These are phyloP conservation scores for Phalacrocorax brasilianus DNA, from an alignment of 2,113 vertebrate genomes.

Conservation along the genomic window DNA sequence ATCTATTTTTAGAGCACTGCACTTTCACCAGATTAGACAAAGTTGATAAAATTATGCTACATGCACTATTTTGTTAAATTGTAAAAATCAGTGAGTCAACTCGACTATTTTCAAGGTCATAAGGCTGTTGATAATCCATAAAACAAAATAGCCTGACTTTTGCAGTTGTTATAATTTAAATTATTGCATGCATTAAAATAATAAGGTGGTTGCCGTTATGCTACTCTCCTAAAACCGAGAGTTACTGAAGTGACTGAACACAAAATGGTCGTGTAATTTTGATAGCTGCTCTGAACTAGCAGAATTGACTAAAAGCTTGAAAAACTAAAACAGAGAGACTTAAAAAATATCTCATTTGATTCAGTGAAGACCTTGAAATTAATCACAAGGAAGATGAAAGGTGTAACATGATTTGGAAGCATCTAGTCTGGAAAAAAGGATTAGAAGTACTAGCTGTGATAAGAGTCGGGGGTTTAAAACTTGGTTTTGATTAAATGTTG, in stretches of 20 bases:
- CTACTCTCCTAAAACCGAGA: background rate
- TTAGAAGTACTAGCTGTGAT: conserved; percentile 72
- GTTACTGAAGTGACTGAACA: conserved; percentile 4
- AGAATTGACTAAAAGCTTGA: conserved; percentile 34
- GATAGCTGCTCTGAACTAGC: conserved; percentile 36
- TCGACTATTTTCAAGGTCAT: conserved; percentile 50
- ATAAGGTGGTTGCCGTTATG: background rate
- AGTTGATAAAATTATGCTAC: background rate
- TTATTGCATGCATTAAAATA: conserved; percentile 46
- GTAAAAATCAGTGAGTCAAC: conserved; percentile 12
- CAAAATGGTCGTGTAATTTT: conserved; percentile 41
- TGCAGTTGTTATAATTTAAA: conserved; percentile 19
- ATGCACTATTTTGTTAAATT: conserved; percentile 14
- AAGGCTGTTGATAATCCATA: conserved; percentile 56
- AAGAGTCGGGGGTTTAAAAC: conserved; percentile 67
- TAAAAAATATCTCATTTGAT: conserved; percentile 62
- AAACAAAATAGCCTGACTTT: conserved; percentile 32
- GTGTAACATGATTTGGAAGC: conserved; percentile 73
- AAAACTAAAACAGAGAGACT: conserved; percentile 34
- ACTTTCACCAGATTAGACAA: background rate
- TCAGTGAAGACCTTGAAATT: conserved; percentile 76
- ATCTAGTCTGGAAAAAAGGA: conserved; percentile 77
- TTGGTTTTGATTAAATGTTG: conserved; percentile 70
- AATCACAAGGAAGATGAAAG: conserved; percentile 77
- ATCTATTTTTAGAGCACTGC: background rate